Conservation (phyloP, 2,888 invertebrate species). For the Eueremaeus valkanovi region DNA sequence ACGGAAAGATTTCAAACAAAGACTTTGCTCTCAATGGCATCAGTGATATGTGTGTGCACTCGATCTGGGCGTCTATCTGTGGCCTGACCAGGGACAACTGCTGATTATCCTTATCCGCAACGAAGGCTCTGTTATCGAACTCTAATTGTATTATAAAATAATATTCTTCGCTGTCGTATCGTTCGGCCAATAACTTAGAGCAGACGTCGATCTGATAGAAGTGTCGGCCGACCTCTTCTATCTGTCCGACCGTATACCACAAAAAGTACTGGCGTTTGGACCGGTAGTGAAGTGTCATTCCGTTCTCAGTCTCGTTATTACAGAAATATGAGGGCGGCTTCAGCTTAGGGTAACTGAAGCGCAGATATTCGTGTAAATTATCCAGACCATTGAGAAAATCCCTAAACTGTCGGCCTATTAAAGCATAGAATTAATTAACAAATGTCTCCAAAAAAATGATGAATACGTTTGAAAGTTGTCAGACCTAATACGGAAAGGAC, state of each 20-base stretch:
- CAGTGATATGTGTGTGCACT: not conserved
- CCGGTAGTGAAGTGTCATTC: slow-evolving; percentile 85
- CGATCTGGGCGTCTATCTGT: not conserved
- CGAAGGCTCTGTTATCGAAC: slow-evolving; percentile 87
- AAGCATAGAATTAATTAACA: not conserved
- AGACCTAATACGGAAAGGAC: slow-evolving; percentile 78
- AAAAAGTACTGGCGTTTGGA: slow-evolving; percentile 90
- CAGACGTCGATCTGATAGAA: slow-evolving; percentile 93
- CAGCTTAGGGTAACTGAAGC: slow-evolving; percentile 86
- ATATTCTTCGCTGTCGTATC: slow-evolving; percentile 79
- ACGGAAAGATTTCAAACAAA: slow-evolving; percentile 94
- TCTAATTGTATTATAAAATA: slow-evolving; percentile 90
- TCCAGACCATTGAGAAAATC: slow-evolving; percentile 92
- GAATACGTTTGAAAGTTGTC: not conserved
- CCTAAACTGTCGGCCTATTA: slow-evolving; percentile 69
- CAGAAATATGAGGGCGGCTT: slow-evolving; percentile 94
- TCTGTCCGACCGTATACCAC: slow-evolving; percentile 95
- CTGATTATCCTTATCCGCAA: slow-evolving; percentile 35
- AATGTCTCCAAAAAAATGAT: not conserved
- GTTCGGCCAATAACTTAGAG: slow-evolving; percentile 81
- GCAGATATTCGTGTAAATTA: slow-evolving; percentile 93
- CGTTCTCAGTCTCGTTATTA: slow-evolving; percentile 87
- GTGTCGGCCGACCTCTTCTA: slow-evolving; percentile 61
- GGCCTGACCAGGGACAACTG: not conserved
- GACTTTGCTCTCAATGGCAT: slow-evolving; percentile 56